Evolutionary conservation across 2,888 invertebrate species (phyloP).

Genomic region (Himalopsyche japonica): DNA sequence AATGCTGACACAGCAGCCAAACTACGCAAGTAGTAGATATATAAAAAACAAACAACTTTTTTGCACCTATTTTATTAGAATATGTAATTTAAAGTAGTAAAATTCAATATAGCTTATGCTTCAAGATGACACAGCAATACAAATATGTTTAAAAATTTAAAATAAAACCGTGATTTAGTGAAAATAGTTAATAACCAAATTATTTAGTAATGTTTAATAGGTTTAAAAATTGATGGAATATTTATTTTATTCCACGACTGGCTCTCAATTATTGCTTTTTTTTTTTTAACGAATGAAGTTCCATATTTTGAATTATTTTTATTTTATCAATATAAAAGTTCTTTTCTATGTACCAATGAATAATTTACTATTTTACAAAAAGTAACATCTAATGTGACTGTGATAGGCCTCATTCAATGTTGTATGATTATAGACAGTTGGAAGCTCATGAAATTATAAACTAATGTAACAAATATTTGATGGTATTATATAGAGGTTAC

Average conservation of each 20-base stretch:
- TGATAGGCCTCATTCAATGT: background rate
- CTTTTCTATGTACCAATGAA: background rate
- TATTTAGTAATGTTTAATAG: background rate
- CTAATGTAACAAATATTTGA: too few species aligned
- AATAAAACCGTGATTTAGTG: background rate
- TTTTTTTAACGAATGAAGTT: too few species aligned
- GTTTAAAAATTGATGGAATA: background rate
- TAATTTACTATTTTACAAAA: background rate
- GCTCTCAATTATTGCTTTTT: background rate
- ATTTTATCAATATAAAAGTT: background rate
- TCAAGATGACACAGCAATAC: background rate
- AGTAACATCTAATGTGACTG: background rate
- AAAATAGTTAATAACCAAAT: background rate
- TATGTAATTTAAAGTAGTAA: background rate
- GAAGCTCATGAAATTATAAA: too few species aligned
- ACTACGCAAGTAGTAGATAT: conserved; percentile 10
- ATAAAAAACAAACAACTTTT: background rate
- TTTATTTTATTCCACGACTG: background rate
- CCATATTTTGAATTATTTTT: background rate
- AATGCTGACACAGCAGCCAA: conserved; percentile 56
- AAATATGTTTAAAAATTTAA: background rate
- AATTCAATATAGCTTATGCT: background rate
- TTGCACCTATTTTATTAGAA: background rate
- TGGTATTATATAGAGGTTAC: too few species aligned
- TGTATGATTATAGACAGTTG: background rate